These are phyloP conservation scores for Sinopyrophorus schimmeli DNA, from an alignment of 2,888 invertebrate genomes.

Conservation along the genomic window DNA sequence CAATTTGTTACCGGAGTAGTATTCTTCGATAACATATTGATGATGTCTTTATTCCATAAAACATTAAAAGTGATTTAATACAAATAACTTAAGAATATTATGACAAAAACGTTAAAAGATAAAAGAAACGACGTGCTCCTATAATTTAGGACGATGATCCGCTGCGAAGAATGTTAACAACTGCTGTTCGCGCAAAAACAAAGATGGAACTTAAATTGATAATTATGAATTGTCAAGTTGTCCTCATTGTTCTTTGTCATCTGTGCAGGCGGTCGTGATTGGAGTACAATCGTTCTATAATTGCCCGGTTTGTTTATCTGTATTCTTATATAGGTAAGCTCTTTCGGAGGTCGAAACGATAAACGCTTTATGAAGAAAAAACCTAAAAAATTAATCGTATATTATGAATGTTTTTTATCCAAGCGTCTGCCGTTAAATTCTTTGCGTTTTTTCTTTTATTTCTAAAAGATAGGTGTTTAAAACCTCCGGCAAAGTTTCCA, in stretches of 20 bases:
- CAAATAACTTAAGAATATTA: too few species aligned
- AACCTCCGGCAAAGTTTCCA: constrained; percentile 9
- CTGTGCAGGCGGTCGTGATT: constrained; percentile 34
- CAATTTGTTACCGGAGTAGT: too few species aligned
- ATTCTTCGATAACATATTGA: too few species aligned
- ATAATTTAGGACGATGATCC: constrained; percentile 20
- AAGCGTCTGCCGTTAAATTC: too few species aligned
- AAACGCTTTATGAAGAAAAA: too few species aligned
- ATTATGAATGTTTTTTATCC: too few species aligned
- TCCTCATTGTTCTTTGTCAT: constrained; percentile 28
- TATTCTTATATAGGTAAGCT: constrained; percentile 22
- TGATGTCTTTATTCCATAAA: too few species aligned
- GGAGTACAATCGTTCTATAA: constrained; percentile 35
- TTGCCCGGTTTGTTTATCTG: constrained; percentile 30
- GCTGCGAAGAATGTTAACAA: constrained; percentile 29
- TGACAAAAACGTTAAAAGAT: constrained; percentile 2
- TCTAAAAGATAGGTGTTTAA: not conserved
- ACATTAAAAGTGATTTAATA: too few species aligned
- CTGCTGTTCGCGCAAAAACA: constrained; percentile 26
- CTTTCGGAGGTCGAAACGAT: too few species aligned
- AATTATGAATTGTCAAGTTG: constrained; percentile 37
- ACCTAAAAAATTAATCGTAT: too few species aligned
- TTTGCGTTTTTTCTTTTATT: constrained; percentile 2
- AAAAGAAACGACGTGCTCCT: constrained; percentile 11
- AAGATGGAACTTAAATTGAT: constrained; percentile 36